Percentiles rank a stretch among this genome's conserved stretches.
These are phyloP conservation scores for Neoscelio sp. DNA, from an alignment of 2,888 invertebrate species.

Conservation along the genomic window DNA sequence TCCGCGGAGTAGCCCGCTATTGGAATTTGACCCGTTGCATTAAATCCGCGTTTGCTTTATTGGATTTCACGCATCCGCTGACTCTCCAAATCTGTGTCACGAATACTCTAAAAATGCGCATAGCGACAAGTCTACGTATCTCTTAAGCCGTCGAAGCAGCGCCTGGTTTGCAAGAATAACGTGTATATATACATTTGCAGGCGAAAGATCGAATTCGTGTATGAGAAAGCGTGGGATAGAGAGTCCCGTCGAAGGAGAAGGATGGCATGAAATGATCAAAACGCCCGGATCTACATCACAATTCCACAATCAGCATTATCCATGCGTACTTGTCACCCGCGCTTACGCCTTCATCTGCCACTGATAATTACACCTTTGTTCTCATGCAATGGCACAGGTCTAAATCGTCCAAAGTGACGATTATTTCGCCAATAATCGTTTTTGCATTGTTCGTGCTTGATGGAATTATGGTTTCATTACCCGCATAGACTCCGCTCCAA, in stretches of 20 bases:
- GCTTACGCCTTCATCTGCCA: constrained; percentile 70
- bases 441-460: constrained; percentile 45
- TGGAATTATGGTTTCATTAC: constrained; percentile 63
- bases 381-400: constrained; percentile 68
- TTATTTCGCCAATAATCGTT: constrained; percentile 65
- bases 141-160: constrained; percentile 45
- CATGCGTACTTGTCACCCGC: constrained; percentile 71
- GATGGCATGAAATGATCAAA: constrained; percentile 48
- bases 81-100: constrained; percentile 57
- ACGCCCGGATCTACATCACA: constrained; percentile 75
- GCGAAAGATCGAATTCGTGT: constrained; percentile 37
- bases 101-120: constrained; percentile 61
- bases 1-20: constrained; percentile 23
- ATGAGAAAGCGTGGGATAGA: constrained; percentile 20
- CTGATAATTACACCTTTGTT: constrained; percentile 77
- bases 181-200: constrained; percentile 18
- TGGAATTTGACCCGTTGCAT: constrained; percentile 35
- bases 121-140: constrained; percentile 52
- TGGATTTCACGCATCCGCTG: constrained; percentile 62
- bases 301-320: constrained; percentile 78
- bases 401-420: constrained; percentile 52
- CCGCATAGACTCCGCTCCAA: constrained; percentile 20
- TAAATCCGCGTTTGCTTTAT: constrained; percentile 61
- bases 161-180: constrained; percentile 37
- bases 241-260: constrained; percentile 20